phyloP scores from a whole-genome alignment of 1,140 invertebrate genomes.

The Bombus impatiens region DNA sequence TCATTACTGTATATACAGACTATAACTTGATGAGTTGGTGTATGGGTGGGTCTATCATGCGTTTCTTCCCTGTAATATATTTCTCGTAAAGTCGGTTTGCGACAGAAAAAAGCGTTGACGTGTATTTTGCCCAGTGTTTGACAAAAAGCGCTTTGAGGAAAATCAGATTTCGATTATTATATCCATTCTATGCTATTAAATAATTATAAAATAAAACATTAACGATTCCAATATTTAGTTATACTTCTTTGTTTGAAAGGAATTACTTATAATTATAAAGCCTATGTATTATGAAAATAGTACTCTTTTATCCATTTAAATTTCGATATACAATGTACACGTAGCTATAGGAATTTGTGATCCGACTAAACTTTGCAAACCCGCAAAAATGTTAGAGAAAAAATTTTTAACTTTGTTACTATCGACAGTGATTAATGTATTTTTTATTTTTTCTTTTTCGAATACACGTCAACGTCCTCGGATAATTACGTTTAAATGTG shows the following conservation, averaged over 20 bases:
- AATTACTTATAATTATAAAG: no score
- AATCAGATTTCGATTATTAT: not conserved
- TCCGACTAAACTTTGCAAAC: no score
- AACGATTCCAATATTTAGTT: not conserved
- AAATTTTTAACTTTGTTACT: no score
- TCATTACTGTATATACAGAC: not conserved
- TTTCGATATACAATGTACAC: not conserved
- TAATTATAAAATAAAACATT: not conserved
- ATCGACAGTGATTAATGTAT: not conserved
- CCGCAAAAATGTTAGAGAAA: no score
- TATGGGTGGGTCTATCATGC: not conserved
- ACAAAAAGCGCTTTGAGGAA: not conserved
- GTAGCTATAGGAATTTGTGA: not conserved
- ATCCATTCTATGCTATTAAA: not conserved
- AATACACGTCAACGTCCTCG: constrained; percentile 25
- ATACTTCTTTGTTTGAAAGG: not conserved
- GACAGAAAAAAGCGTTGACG: not conserved
- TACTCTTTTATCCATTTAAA: no score
- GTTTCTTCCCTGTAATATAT: not conserved
- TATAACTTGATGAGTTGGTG: not conserved
- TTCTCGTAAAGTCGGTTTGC: not conserved
- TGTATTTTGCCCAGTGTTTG: not conserved
- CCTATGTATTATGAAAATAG: no score
- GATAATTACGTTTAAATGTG: not conserved
- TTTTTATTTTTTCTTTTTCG: not conserved